Percentiles rank a stretch among this genome's conserved stretches.
Evolutionary conservation across 2,113 vertebrate species (phyloP).

Genomic region (Raja brachyura): DNA sequence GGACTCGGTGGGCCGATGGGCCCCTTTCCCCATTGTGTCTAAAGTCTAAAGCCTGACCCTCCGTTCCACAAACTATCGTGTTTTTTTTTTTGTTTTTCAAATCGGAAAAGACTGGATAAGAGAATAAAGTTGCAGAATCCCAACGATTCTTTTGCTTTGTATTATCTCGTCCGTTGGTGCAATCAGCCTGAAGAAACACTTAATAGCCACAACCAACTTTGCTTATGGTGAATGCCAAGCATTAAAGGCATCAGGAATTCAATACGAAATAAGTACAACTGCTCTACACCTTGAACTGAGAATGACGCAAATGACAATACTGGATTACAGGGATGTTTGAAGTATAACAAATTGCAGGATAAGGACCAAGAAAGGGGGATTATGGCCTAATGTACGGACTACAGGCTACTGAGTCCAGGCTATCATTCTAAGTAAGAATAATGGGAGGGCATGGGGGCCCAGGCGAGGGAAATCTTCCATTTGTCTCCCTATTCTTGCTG

Average conservation of each 20-base stretch:
- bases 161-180: background rate
- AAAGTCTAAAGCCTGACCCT: too few species aligned
- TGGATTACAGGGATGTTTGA: slow-evolving; percentile 2
- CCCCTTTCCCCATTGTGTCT: too few species aligned
- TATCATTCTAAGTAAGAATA: slow-evolving; percentile 30
- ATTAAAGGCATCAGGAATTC: background rate
- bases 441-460: slow-evolving; percentile 31
- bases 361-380: slow-evolving; percentile 19
- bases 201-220: slow-evolving; percentile 7
- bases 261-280: slow-evolving; percentile 27
- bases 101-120: background rate
- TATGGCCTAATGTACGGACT: slow-evolving; percentile 33
- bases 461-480: slow-evolving; percentile 41
- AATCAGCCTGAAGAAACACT: background rate
- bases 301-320: slow-evolving; percentile 9
- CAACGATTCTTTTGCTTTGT: background rate
- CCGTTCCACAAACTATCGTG: too few species aligned
- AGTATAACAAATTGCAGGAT: slow-evolving; percentile 35
- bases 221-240: background rate
- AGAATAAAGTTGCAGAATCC: background rate
- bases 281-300: background rate
- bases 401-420: slow-evolving; percentile 2
- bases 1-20: too few species aligned
- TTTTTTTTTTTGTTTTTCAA: background rate
- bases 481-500: slow-evolving; percentile 40